phyloP scores from a whole-genome alignment of 2,888 invertebrate genomes.

The Dicyrtoma fusca region DNA sequence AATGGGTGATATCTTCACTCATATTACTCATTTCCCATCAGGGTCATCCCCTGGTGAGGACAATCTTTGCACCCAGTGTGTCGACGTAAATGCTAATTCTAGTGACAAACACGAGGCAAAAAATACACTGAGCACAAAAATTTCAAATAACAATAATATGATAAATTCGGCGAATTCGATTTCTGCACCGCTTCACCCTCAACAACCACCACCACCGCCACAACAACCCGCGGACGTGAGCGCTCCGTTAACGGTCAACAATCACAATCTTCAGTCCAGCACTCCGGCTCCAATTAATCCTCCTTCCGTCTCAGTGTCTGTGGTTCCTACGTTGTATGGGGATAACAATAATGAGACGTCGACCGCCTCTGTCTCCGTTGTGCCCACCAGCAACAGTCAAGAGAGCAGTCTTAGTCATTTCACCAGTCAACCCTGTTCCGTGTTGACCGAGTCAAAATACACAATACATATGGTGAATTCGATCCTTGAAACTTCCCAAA shows the following conservation, averaged over 20 bases:
- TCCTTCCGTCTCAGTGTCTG: background rate
- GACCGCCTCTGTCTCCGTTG: conserved; percentile 2
- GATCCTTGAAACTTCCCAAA: conserved; percentile 16
- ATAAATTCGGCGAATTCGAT: background rate
- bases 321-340: too few relatives aligned
- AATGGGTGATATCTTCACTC: conserved; percentile 54
- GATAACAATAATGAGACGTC: background rate
- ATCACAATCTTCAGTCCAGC: background rate
- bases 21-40: conserved; percentile 48
- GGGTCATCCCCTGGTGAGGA: conserved; percentile 28
- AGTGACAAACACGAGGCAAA: background rate
- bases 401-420: conserved; percentile 17
- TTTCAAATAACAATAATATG: conserved; percentile 16
- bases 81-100: conserved; percentile 16
- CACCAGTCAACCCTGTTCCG: background rate
- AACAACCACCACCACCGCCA: background rate
- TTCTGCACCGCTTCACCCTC: background rate
- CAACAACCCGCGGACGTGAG: conserved; percentile 1
- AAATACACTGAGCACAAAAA: background rate
- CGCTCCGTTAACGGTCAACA: background rate
- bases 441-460: conserved; percentile 12
- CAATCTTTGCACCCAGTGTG: conserved; percentile 32
- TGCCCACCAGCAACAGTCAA: conserved; percentile 21
- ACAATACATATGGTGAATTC: conserved; percentile 25
- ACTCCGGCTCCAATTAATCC: background rate